phyloP scores from a whole-genome alignment of 1,140 invertebrate genomes.

The Matsumurasca onukii region DNA sequence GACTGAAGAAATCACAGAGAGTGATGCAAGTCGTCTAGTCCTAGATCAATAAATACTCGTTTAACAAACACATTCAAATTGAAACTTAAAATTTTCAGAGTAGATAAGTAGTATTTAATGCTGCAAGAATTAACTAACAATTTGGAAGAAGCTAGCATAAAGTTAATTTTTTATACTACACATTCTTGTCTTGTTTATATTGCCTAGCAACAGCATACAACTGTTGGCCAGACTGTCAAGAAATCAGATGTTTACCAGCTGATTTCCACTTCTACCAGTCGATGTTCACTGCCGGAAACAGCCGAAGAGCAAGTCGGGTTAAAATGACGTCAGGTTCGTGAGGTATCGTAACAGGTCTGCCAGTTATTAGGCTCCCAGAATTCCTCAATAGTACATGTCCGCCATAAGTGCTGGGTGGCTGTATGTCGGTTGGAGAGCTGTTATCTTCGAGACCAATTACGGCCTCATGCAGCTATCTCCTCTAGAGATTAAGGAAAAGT shows the following conservation, averaged over 20 bases:
- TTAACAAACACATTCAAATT: too few relatives aligned
- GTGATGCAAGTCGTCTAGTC: too few relatives aligned
- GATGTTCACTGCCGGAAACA: slow-evolving; percentile 33
- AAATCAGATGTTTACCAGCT: slow-evolving; percentile 30
- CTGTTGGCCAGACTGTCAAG: too few relatives aligned
- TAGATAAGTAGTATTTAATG: too few relatives aligned
- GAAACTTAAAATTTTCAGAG: too few relatives aligned
- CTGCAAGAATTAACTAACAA: too few relatives aligned
- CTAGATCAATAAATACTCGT: too few relatives aligned
- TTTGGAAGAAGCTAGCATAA: too few relatives aligned
- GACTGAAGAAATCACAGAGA: too few relatives aligned
- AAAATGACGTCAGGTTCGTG: slow-evolving; percentile 40
- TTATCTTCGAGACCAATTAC: slow-evolving; percentile 48
- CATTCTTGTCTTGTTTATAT: too few relatives aligned
- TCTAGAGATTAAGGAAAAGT: slow-evolving; percentile 61
- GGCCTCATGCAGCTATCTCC: slow-evolving; percentile 58
- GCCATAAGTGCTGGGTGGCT: slow-evolving; percentile 50
- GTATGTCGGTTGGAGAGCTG: slow-evolving; percentile 48
- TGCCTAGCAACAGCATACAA: too few relatives aligned
- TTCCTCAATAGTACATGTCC: slow-evolving; percentile 49
- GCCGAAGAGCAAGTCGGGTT: slow-evolving; percentile 34
- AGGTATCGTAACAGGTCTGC: slow-evolving; percentile 38
- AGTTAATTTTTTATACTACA: too few relatives aligned
- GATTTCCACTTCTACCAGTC: slow-evolving; percentile 19
- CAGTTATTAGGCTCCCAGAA: slow-evolving; percentile 47